Percentiles rank a stretch among this genome's conserved stretches.
Evolutionary conservation across 2,888 invertebrate genomes (phyloP).

Genomic region (Apotomis capreana): DNA sequence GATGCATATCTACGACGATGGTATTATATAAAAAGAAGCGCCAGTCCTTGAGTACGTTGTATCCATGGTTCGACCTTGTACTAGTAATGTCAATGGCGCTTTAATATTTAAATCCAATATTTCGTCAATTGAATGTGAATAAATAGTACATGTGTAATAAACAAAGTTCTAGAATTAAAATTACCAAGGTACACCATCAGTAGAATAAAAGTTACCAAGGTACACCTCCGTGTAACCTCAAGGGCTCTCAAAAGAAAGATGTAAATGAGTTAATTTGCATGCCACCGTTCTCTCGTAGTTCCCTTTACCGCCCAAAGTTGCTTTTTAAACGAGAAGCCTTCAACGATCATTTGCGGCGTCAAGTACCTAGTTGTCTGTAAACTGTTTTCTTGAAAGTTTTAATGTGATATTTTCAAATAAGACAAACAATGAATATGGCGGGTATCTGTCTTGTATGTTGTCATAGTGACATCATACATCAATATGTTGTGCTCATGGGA

Average conservation of each 20-base stretch:
- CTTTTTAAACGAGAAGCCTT: slow-evolving; percentile 11
- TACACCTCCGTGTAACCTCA: slow-evolving; percentile 34
- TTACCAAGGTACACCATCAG: neutral
- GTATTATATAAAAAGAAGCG: slow-evolving; percentile 15
- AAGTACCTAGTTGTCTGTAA: slow-evolving; percentile 12
- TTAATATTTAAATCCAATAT: slow-evolving; percentile 25
- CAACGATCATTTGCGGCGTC: slow-evolving; percentile 21
- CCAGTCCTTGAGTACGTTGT: slow-evolving; percentile 14
- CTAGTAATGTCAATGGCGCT: slow-evolving; percentile 22
- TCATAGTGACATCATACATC: too few species aligned
- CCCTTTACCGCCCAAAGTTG: slow-evolving; percentile 9
- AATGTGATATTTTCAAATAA: too few species aligned
- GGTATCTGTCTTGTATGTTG: too few species aligned
- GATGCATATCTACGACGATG: slow-evolving; percentile 30
- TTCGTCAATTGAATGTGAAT: neutral
- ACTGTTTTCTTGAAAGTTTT: slow-evolving; percentile 9
- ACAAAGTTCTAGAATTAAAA: too few species aligned
- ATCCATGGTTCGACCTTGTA: slow-evolving; percentile 21
- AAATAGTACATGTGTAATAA: neutral
- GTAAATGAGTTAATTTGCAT: slow-evolving; percentile 73
- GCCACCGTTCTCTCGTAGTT: slow-evolving; percentile 52
- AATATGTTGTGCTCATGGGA: too few species aligned
- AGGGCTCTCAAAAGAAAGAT: slow-evolving; percentile 57
- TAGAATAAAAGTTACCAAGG: neutral
- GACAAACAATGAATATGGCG: too few species aligned